These are phyloP conservation scores for Clusia tigrina DNA, from an alignment of 2,888 invertebrate genomes.

Conservation along the genomic window DNA sequence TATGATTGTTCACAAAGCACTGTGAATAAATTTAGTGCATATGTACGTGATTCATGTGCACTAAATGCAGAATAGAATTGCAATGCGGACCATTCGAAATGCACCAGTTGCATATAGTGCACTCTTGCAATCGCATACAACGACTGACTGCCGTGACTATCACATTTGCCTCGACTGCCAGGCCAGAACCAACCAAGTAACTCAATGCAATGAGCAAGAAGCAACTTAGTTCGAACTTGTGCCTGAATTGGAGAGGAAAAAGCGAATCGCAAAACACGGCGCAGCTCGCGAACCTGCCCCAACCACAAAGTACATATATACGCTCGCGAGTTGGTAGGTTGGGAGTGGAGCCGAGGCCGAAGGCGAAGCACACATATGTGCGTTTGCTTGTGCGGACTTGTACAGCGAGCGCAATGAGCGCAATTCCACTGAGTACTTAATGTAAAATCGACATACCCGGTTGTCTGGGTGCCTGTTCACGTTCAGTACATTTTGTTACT, in stretches of 20 bases:
- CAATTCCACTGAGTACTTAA: conserved; percentile 53
- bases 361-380: conserved; percentile 29
- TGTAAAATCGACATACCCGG: conserved; percentile 57
- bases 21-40: no score
- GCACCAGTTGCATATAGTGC: no score
- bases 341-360: conserved; percentile 18
- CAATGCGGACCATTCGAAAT: no score
- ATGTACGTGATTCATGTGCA: no score
- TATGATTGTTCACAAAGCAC: no score
- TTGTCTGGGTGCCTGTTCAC: conserved; percentile 61
- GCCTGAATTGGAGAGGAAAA: conserved; percentile 8
- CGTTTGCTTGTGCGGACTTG: neutral
- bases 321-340: neutral
- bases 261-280: neutral
- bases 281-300: conserved; percentile 20
- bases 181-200: neutral
- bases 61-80: no score
- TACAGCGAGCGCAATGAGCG: conserved; percentile 31
- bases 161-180: no score
- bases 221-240: conserved; percentile 7
- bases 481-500: conserved; percentile 65
- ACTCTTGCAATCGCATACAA: neutral
- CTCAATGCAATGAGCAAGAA: neutral
- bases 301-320: conserved; percentile 1
- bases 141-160: no score